These are phyloP conservation scores for Oenanthe oenanthe DNA, from an alignment of 2,113 vertebrate species.

Conservation along the genomic window DNA sequence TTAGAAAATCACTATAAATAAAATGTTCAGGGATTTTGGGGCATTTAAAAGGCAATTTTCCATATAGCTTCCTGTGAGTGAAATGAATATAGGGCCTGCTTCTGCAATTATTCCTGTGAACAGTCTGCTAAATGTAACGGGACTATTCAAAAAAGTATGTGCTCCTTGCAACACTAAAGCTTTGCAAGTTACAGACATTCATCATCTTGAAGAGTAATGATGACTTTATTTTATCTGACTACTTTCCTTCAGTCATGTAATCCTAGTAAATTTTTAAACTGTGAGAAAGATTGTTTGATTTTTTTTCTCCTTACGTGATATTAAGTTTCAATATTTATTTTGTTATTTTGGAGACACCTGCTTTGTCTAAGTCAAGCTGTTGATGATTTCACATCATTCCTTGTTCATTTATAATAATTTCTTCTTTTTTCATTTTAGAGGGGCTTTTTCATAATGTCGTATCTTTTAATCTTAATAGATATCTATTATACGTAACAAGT, in stretches of 20 bases:
- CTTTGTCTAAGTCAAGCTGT: neutral
- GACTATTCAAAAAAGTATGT: neutral
- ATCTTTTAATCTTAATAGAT: neutral
- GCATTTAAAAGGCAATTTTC: neutral
- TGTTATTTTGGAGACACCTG: neutral
- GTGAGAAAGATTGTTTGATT: neutral
- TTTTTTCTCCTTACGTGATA: neutral
- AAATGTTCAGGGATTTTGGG: neutral
- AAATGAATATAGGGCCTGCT: neutral
- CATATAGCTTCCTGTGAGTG: neutral
- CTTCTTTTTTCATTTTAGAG: neutral
- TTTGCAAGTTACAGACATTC: neutral
- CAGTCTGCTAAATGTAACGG: neutral
- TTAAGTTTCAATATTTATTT: neutral
- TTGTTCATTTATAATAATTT: neutral
- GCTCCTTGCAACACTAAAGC: neutral
- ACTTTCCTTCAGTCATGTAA: neutral
- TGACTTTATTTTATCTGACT: neutral
- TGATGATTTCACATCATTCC: rapidly evolving
- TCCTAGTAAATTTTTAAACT: neutral
- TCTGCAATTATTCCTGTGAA: neutral
- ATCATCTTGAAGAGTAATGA: neutral
- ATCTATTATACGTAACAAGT: neutral
- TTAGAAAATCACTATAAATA: neutral
- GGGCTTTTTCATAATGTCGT: neutral